Conservation (phyloP, 2,888 invertebrate genomes). For the Apamea anceps region DNA sequence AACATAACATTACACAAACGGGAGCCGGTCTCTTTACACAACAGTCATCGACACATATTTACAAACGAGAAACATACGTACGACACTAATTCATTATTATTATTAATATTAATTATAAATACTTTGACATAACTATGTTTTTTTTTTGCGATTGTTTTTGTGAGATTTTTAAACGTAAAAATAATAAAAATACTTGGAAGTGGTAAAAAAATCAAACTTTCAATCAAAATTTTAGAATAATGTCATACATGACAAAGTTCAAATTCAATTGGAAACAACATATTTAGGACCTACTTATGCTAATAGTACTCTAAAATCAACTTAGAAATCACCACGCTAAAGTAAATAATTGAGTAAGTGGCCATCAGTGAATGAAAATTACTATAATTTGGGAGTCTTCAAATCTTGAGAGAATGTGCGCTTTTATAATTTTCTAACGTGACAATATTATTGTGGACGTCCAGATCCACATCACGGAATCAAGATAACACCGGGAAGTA, state of each 20-base stretch:
- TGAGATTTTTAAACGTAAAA: slow-evolving; percentile 16
- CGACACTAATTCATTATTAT: slow-evolving; percentile 76
- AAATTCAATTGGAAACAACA: not conserved
- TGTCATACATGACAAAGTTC: not conserved
- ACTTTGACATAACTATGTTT: slow-evolving; percentile 51
- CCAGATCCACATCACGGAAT: no score
- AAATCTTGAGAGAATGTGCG: not conserved
- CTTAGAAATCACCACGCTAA: not conserved
- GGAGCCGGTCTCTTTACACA: slow-evolving; percentile 82
- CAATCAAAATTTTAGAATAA: not conserved
- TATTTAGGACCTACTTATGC: not conserved
- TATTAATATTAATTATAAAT: slow-evolving; percentile 61
- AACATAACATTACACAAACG: slow-evolving; percentile 56
- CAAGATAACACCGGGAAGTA: no score
- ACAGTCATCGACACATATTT: slow-evolving; percentile 80
- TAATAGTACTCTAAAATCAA: not conserved
- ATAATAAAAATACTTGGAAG: not conserved
- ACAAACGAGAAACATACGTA: slow-evolving; percentile 67
- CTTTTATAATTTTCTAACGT: no score
- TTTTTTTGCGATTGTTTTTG: slow-evolving; percentile 41
- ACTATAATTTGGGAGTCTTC: not conserved
- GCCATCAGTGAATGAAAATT: not conserved
- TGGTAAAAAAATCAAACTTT: not conserved
- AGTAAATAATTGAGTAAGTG: not conserved
- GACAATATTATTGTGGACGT: no score